These are phyloP conservation scores for Charadrius vociferus DNA, from an alignment of 2,113 vertebrate species.

Conservation along the genomic window DNA sequence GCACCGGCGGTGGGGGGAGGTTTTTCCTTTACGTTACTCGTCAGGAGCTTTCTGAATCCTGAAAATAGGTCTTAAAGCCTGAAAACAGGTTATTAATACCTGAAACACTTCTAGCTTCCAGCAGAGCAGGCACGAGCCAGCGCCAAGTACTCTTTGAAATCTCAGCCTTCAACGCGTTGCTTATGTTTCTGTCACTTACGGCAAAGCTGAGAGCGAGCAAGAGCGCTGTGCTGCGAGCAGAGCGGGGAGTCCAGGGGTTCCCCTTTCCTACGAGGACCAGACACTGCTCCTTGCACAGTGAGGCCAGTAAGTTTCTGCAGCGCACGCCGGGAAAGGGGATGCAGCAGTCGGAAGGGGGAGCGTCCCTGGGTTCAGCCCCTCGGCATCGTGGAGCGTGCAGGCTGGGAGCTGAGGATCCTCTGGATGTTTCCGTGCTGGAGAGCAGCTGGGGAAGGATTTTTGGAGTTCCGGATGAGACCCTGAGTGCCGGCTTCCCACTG, in stretches of 20 bases:
- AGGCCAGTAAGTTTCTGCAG: neutral
- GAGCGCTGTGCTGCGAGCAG: fast-evolving
- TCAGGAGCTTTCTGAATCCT: neutral
- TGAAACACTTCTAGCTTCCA: neutral
- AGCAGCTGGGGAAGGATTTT: neutral
- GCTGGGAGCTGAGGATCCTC: neutral
- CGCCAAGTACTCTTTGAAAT: neutral
- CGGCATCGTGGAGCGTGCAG: fast-evolving
- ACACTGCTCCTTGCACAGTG: fast-evolving
- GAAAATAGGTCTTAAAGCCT: neutral
- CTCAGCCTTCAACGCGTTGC: neutral
- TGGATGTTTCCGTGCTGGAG: neutral
- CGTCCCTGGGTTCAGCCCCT: fast-evolving
- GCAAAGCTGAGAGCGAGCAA: neutral
- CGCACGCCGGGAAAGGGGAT: neutral
- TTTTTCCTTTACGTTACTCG: neutral
- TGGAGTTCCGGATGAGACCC: neutral
- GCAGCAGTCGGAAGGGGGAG: fast-evolving
- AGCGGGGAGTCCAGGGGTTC: neutral
- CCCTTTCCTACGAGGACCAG: fast-evolving
- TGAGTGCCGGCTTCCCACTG: neutral
- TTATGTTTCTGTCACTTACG: neutral
- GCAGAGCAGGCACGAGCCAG: neutral
- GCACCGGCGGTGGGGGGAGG: fast-evolving
- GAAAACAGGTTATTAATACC: neutral